Evolutionary conservation across 1,140 invertebrate genomes (phyloP), one percentile per base, ranked within the genome.

Genomic region (Helicoverpa zea): DNA sequence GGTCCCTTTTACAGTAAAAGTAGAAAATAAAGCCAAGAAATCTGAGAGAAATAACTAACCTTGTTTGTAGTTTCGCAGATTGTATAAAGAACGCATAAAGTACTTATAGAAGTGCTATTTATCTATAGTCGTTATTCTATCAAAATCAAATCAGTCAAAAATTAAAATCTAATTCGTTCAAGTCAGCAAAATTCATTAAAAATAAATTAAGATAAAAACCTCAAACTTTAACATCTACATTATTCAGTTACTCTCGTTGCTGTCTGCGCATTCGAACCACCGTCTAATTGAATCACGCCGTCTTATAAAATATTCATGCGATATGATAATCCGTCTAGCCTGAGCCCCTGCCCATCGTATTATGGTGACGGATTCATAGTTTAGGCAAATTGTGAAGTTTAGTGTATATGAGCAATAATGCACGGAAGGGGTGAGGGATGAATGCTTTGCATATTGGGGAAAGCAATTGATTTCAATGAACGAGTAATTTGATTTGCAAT

Each of bases 291-390:
- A 92, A 92, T 92, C 84, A 83, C 77, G 79, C 63, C 79, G 80
- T 81, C 89, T 88, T 86, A 93, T 93, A 89, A 89, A 93, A 92
- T 91, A 93, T 93, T 93, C 90, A 93, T 93, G 87, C 79, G 85
- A 89, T 89, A 91, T 91, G 89, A 89, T 92, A 89, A 90, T 90
- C 87, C 86, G 81, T 75, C 86, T 77, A 68, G 79, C 74, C 79
- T 58, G 68, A 23, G 23, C 61, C 61, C 51, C 75, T 49, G 35
- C 64, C 68, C 30, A 51, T 56, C 43, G 63, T 79, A 83, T 84
- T 88, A 87, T 78, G 81, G 80, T 82, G 87, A 89, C 87, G 84
- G 84, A 88, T 87, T 83, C 87, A 89, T 88, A 90, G 89, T 91
- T 91, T 91, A 89, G 86, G 79, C 87, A 90, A 90, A 92, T 92